A percentile compares a stretch with the other conserved stretches of the same genome.
Evolutionary conservation across 1,140 invertebrate genomes (phyloP).

Genomic region (Drosophila nannoptera): DNA sequence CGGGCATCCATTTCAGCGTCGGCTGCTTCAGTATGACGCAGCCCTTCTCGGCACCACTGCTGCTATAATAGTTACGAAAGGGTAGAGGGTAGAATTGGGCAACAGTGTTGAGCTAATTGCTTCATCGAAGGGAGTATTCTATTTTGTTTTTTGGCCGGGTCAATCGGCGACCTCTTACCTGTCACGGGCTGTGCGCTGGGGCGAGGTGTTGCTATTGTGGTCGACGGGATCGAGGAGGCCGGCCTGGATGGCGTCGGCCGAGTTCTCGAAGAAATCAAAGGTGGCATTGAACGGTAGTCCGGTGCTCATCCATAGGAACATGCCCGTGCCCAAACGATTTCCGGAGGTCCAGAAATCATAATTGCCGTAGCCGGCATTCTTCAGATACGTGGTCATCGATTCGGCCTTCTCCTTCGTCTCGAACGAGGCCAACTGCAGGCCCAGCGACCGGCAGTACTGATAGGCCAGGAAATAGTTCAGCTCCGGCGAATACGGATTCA

Average conservation of each 20-base stretch:
- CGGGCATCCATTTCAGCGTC: conserved; percentile 87
- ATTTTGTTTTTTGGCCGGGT: neutral
- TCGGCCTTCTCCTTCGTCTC: conserved; percentile 92
- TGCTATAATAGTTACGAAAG: conserved; percentile 72
- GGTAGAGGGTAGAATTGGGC: conserved; percentile 6
- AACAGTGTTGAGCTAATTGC: too few species aligned
- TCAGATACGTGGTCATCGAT: conserved; percentile 89
- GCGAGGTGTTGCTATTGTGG: conserved; percentile 84
- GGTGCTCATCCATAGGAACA: conserved; percentile 94
- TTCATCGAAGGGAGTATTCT: neutral
- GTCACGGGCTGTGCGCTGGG: conserved; percentile 86
- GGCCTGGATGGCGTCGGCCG: conserved; percentile 80
- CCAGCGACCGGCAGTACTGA: conserved; percentile 91
- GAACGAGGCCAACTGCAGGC: conserved; percentile 90
- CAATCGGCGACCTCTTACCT: conserved; percentile 81
- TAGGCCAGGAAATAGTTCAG: conserved; percentile 93
- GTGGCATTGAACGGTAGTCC: conserved; percentile 91
- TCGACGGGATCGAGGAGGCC: conserved; percentile 81
- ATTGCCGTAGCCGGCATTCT: conserved; percentile 88
- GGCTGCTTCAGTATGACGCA: conserved; percentile 88
- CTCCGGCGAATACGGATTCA: conserved; percentile 92
- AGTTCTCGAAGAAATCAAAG: conserved; percentile 88
- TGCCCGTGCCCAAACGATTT: conserved; percentile 90
- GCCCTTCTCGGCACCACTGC: conserved; percentile 84
- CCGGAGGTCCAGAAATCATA: conserved; percentile 94